Evolutionary conservation across 2,113 vertebrate species (phyloP).

Genomic region (Brachyhypopomus gauderio): DNA sequence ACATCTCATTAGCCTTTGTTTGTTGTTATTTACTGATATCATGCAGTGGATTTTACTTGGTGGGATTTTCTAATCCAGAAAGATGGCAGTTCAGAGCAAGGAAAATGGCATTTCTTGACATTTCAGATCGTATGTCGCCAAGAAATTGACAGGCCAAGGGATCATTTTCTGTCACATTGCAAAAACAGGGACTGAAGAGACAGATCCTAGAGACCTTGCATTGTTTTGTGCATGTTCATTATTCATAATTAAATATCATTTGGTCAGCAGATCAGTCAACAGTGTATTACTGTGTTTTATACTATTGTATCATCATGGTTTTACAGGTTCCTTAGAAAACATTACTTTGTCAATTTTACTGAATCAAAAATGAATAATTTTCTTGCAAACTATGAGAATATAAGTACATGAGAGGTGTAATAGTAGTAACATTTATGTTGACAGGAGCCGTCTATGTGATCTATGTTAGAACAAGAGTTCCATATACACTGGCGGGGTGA

Average conservation of each 20-base stretch:
- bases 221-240: not conserved
- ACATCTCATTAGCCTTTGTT: not conserved
- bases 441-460: not conserved
- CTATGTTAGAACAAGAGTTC: slow-evolving; percentile 23
- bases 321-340: too few relatives aligned
- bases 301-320: too few relatives aligned
- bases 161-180: not conserved
- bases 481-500: slow-evolving; percentile 10
- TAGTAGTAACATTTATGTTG: too few relatives aligned
- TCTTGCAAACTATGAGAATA: too few relatives aligned
- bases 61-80: not conserved
- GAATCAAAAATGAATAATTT: too few relatives aligned
- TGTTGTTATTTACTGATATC: not conserved
- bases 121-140: slow-evolving; percentile 9
- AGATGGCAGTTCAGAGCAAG: not conserved
- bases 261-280: not conserved
- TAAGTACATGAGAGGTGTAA: too few relatives aligned
- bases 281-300: not conserved
- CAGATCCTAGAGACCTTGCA: not conserved
- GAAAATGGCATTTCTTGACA: not conserved
- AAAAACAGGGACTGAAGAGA: not conserved
- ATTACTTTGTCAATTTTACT: too few relatives aligned
- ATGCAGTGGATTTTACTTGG: slow-evolving; percentile 12
- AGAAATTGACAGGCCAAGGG: not conserved
- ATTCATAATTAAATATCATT: not conserved